Conservation (phyloP, 2,113 vertebrate genomes). For the Chaetodon trifascialis region DNA sequence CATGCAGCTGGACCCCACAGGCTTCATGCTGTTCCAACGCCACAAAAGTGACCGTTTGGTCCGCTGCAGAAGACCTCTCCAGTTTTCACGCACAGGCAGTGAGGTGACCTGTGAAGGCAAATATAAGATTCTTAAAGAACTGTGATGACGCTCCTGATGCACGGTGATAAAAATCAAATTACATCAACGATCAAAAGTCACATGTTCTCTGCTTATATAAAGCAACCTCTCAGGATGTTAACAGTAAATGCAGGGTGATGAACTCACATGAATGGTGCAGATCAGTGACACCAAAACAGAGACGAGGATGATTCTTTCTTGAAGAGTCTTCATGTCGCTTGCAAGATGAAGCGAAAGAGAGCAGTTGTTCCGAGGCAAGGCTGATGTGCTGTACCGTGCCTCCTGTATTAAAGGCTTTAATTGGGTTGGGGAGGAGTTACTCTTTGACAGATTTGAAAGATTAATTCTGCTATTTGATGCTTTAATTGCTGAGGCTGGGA, state of each 20-base stretch:
- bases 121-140: not conserved
- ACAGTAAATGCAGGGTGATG: not conserved
- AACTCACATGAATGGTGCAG: slow-evolving; percentile 73
- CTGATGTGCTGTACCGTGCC: not conserved
- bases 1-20: slow-evolving; percentile 82
- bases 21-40: slow-evolving; percentile 87
- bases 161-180: not conserved
- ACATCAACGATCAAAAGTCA: not conserved
- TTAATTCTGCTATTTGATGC: slow-evolving; percentile 8
- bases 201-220: not conserved
- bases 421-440: slow-evolving; percentile 70
- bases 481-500: slow-evolving; percentile 12
- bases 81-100: slow-evolving; percentile 69
- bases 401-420: slow-evolving; percentile 69
- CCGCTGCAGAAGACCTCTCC: slow-evolving; percentile 73
- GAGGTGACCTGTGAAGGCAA: slow-evolving; percentile 71
- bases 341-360: not conserved
- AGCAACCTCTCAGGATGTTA: not conserved
- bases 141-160: not conserved
- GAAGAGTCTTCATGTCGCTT: slow-evolving; percentile 70
- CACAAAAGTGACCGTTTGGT: slow-evolving; percentile 84
- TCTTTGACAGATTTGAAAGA: not conserved
- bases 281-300: slow-evolving; percentile 69
- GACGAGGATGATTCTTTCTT: slow-evolving; percentile 61
- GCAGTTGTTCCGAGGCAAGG: not conserved